Evolutionary conservation across 1,140 invertebrate species (phyloP).

Genomic region (Drosophila ironensis): DNA sequence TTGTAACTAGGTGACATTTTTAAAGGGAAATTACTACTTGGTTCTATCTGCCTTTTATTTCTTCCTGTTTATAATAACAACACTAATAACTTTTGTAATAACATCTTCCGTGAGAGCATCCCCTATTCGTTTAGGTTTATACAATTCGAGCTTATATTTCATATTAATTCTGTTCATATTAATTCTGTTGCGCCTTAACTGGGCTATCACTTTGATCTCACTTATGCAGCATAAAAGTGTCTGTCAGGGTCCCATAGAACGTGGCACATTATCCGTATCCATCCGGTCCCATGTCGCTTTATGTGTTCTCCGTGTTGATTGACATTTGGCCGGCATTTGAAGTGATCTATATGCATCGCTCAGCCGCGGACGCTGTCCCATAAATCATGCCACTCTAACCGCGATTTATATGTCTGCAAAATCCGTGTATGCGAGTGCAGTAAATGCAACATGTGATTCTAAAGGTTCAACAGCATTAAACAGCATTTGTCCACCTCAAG

Average conservation of each 20-base stretch:
- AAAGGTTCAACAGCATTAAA: slow-evolving; percentile 63
- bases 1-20: no score
- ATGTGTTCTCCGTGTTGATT: slow-evolving; percentile 47
- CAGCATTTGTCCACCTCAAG: slow-evolving; percentile 34
- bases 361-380: slow-evolving; percentile 43
- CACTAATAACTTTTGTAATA: no score
- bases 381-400: slow-evolving; percentile 62
- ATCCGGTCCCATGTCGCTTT: slow-evolving; percentile 31
- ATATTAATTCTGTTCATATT: neutral
- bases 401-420: slow-evolving; percentile 49
- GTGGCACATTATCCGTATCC: neutral
- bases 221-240: slow-evolving; percentile 36
- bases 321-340: slow-evolving; percentile 69
- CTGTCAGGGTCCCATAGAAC: slow-evolving; percentile 19
- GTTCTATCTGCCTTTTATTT: no score
- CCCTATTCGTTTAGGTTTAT: slow-evolving; percentile 8
- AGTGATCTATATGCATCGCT: slow-evolving; percentile 49
- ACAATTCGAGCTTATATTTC: slow-evolving; percentile 3
- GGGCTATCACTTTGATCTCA: slow-evolving; percentile 37
- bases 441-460: slow-evolving; percentile 7
- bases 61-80: no score
- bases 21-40: no score
- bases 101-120: neutral
- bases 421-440: neutral
- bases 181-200: slow-evolving; percentile 1